These are phyloP conservation scores for Ochotona curzoniae DNA, from an alignment of 2,113 vertebrate genomes.

Conservation along the genomic window DNA sequence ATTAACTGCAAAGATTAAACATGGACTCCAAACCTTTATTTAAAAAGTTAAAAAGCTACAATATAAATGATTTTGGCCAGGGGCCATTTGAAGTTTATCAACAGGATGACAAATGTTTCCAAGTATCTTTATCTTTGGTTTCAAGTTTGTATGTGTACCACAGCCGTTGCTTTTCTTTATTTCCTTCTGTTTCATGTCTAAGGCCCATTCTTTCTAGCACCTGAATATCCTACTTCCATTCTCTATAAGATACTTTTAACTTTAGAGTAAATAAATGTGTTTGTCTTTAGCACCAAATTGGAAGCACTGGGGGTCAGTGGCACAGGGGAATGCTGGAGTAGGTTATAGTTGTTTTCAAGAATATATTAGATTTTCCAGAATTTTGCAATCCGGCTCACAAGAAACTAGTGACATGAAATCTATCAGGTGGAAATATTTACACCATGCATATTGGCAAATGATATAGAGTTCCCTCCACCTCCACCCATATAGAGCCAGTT, in stretches of 20 bases:
- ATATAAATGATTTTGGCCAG: constrained; percentile 15
- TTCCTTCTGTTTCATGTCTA: background rate
- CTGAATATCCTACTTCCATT: background rate
- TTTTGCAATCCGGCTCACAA: background rate
- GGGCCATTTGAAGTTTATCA: background rate
- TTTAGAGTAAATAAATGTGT: background rate
- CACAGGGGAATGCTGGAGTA: background rate
- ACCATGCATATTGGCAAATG: background rate
- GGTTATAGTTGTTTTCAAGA: background rate
- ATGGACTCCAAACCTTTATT: background rate
- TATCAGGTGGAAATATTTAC: background rate
- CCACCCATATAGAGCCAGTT: background rate
- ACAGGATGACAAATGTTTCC: constrained; percentile 9
- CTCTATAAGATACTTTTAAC: background rate
- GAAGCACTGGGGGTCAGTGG: background rate
- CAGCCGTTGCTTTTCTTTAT: background rate
- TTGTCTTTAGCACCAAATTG: background rate
- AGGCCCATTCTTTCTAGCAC: background rate
- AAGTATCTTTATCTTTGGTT: constrained; percentile 28
- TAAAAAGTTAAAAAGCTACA: background rate
- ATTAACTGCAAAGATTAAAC: background rate
- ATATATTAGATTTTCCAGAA: background rate
- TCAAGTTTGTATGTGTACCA: background rate
- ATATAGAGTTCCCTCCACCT: background rate
- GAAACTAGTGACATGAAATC: background rate